phyloP scores from a whole-genome alignment of 53 echinoderm and acorn worm genomes.

The Echinometra lucunter region DNA sequence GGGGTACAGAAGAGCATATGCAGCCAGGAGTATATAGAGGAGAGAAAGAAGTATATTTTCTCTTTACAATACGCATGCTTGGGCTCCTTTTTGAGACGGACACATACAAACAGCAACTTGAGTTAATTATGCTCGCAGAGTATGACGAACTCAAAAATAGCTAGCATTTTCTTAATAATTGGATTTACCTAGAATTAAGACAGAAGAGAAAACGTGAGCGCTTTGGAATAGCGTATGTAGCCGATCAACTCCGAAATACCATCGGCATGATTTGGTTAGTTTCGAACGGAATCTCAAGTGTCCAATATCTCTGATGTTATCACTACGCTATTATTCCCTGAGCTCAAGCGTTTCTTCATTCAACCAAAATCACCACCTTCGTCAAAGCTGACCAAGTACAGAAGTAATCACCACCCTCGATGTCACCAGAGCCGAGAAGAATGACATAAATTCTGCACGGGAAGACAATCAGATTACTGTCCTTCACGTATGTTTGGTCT shows the following conservation, averaged over 20 bases:
- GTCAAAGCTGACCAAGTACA: not conserved
- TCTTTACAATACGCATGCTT: no score
- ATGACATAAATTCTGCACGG: not conserved
- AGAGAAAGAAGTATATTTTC: no score
- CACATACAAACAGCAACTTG: no score
- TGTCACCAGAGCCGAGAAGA: not conserved
- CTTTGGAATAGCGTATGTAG: not conserved
- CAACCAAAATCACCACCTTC: not conserved
- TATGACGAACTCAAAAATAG: not conserved
- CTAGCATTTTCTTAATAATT: no score
- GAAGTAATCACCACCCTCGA: not conserved
- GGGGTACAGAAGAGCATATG: no score
- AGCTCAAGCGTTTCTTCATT: not conserved
- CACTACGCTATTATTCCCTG: not conserved
- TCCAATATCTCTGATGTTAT: not conserved
- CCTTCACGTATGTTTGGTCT: no score
- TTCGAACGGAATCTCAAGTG: not conserved
- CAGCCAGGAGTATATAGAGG: no score
- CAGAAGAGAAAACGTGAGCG: no score
- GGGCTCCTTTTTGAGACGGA: no score
- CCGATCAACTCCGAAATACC: not conserved
- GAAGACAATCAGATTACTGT: not conserved
- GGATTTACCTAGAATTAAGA: no score
- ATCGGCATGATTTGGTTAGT: not conserved
- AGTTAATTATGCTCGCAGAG: not conserved